These are phyloP conservation scores for Stenodera caucasica DNA, from an alignment of 2,888 invertebrate genomes.

Conservation along the genomic window DNA sequence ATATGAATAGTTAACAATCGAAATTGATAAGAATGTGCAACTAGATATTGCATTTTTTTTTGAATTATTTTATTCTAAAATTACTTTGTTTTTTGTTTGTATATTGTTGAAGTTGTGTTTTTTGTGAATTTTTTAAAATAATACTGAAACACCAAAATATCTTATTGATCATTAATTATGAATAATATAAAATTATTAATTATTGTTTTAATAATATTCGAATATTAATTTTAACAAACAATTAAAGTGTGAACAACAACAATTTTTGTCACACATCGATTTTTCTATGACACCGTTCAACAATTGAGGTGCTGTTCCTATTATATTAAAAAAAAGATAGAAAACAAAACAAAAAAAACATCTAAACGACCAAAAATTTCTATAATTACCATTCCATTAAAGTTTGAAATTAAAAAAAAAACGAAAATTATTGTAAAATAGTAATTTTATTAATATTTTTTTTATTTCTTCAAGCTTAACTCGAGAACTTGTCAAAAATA, in stretches of 20 bases:
- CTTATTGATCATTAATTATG: background rate
- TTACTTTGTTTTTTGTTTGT: background rate
- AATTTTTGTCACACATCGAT: constrained; percentile 23
- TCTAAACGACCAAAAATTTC: constrained; percentile 19
- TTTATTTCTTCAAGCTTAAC: too few species aligned
- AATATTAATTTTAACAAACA: too few species aligned
- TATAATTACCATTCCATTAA: constrained; percentile 5
- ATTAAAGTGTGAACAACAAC: constrained; percentile 1
- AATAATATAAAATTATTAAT: too few species aligned
- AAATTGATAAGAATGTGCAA: constrained; percentile 27
- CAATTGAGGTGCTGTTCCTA: constrained; percentile 27
- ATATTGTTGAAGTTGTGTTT: background rate
- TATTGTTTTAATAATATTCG: too few species aligned
- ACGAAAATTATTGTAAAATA: too few species aligned
- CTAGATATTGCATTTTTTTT: constrained; percentile 23
- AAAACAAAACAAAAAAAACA: background rate
- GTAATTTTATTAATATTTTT: too few species aligned
- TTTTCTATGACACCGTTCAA: constrained; percentile 13
- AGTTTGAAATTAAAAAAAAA: background rate
- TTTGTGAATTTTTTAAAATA: background rate
- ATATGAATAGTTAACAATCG: constrained; percentile 33
- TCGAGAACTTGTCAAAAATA: too few species aligned
- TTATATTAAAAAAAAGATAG: constrained; percentile 17
- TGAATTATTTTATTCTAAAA: constrained; percentile 20
- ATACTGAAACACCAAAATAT: background rate